Evolutionary conservation across 2,797 vertebrate genomes (phyloP), one percentile per base, ranked within the genome.

Genomic region (Fundulus diaphanus): DNA sequence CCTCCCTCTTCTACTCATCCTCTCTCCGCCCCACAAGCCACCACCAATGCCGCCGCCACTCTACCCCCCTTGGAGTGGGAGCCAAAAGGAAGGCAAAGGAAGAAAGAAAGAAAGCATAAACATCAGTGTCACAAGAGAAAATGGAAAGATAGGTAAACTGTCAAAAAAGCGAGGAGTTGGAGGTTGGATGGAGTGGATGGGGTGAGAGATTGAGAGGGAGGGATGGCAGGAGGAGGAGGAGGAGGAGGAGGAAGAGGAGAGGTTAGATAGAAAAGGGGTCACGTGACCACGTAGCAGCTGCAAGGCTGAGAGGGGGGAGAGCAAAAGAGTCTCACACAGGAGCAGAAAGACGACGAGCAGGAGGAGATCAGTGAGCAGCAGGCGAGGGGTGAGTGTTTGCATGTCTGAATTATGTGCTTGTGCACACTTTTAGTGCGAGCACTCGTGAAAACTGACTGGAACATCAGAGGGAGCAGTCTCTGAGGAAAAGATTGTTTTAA

Each of bases 201-300:
- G 75, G 76, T 78, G 87, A 86, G 81, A 87, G 84, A 87, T 86
- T 84, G 72, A 76, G 79, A 73, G 76, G 75, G 73, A 79, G 75
- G 72, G 67, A 46, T 76, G 51, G 54, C 9, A 16, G 56, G 80
- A 76, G 72, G 51, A 82, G 76, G 80, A 72, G 84, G 79, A 72
- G 69, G 77, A 77, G 54, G 81, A 72, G 56, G 80, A 61, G 61
- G 79, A 52, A 56, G 80, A 56, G 70, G 70, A 52, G 79, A 70
- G 67, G 76, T 82, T 79, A 73, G 75, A 76, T 79, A 72, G 72
- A 80, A 90, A 92, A 78, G 86, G 86, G 90, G 89, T 94, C 92
- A 94, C 89, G 88, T 94, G 92, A 91, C 84, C 87, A 84, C 76
- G 85, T 88, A 91, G 92, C 92, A 94, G 93, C 92, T 94, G 92